Evolutionary conservation across 1,140 invertebrate species (phyloP), one percentile per base, ranked within the genome.

Genomic region (Alviniconcha marisindica): DNA sequence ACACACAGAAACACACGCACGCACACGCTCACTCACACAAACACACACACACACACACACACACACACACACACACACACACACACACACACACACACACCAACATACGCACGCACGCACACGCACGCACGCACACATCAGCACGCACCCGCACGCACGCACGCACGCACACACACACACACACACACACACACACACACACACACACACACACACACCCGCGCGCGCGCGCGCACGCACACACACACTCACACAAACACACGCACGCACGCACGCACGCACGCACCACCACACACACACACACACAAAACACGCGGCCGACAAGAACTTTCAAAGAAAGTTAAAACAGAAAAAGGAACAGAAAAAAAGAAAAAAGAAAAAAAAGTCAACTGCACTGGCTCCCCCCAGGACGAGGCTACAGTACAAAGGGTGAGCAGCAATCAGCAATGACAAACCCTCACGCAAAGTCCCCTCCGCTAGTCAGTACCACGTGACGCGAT

Each of bases 1-100:
- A 18, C 44, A 48, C 18, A 48, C 44, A 5, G 18, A 48, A 48
- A 48, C 18, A 18, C 44, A 48, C 69, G 10, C 36, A 42, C 7
- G 38, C 71, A 74, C 40, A 38, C 71, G 18, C 33, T 2, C 71
- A 74, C 71, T 36, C 71, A 74, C 71, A 74, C 71, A 74, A 28
- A 74, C 69, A 73, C 69, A 33, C 69, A 73, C 69, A 18, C 69
- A 73, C 69, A 7, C 31, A 73, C 38, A 73, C 69, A 33, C 31
- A 28, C 5, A 7, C 10, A 33, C 31, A 48, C 44, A n/a, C 31
- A 33, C 24, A n/a, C 31, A 66, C 60, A 24, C 4, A n/a, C 31
- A 7, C 24, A n/a, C 24, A 33, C 31, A 66, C 31, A 66, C 60
- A 66, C 31, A 28, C 24, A 33, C 60, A 33, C 24, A 33, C 31